Percentiles rank a stretch among this genome's conserved stretches.
phyloP scores from a whole-genome alignment of 2,113 vertebrate genomes.

The Neolamprologus sp. region DNA sequence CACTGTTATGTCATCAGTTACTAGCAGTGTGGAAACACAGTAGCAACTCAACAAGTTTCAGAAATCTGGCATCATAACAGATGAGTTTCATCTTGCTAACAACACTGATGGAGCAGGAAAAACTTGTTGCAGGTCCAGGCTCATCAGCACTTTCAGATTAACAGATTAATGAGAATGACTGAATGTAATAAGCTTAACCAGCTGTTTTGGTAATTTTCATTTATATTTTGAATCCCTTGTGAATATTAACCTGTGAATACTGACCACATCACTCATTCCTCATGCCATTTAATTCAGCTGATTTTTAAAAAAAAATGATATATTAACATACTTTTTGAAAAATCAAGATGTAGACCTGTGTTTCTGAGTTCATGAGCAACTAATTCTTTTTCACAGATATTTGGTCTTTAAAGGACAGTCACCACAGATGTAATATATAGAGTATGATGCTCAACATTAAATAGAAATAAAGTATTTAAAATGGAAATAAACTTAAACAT shows the following conservation, averaged over 20 bases:
- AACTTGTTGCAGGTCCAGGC: neutral
- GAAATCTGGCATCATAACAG: neutral
- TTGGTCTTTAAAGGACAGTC: neutral
- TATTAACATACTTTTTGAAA: neutral
- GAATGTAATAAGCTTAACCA: neutral
- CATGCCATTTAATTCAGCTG: neutral
- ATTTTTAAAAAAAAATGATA: rapidly evolving
- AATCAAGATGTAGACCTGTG: neutral
- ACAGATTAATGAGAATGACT: neutral
- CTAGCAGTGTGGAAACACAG: neutral
- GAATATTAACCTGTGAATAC: neutral
- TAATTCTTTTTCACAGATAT: neutral
- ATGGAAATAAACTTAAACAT: neutral
- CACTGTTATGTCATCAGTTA: neutral
- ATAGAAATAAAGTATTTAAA: neutral
- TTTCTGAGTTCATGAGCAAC: neutral
- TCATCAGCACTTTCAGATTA: neutral
- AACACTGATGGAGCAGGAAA: neutral
- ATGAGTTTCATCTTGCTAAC: neutral
- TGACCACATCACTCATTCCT: neutral
- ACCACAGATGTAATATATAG: rapidly evolving
- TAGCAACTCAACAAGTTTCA: neutral
- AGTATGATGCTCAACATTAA: neutral
- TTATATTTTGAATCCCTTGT: rapidly evolving
- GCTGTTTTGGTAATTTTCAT: neutral